Evolutionary conservation across 2,113 vertebrate species (phyloP).

Genomic region (Cnemophilus loriae): DNA sequence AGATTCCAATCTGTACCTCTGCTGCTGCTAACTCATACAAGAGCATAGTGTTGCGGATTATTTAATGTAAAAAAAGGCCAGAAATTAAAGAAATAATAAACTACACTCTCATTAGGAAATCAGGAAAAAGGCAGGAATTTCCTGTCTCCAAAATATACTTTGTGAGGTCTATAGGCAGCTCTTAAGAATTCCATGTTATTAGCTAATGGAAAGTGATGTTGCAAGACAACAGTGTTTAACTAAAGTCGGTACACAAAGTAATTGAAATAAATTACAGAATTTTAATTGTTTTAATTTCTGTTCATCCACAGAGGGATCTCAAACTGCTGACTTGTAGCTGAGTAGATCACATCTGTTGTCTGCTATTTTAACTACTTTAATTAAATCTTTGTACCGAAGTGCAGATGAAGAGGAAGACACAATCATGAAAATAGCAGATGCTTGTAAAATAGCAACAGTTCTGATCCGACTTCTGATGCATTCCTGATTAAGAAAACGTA

Average conservation of each 20-base stretch:
- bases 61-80: background rate
- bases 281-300: background rate
- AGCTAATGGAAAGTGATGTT: background rate
- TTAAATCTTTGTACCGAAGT: background rate
- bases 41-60: background rate
- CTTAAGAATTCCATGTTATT: background rate
- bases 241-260: background rate
- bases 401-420: background rate
- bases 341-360: background rate
- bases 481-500: background rate
- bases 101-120: background rate
- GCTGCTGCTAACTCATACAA: background rate
- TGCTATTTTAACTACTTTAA: slow-evolving; percentile 32
- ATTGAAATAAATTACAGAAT: slow-evolving; percentile 11
- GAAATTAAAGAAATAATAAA: background rate
- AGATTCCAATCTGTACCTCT: background rate
- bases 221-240: background rate
- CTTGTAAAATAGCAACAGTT: background rate
- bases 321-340: background rate
- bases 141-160: background rate
- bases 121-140: background rate
- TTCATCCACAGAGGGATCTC: background rate
- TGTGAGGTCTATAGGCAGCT: background rate
- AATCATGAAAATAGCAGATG: background rate
- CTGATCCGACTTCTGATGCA: background rate